These are phyloP conservation scores for Zeugodacus cucurbitae DNA, from an alignment of 1,140 invertebrate species.

Conservation along the genomic window DNA sequence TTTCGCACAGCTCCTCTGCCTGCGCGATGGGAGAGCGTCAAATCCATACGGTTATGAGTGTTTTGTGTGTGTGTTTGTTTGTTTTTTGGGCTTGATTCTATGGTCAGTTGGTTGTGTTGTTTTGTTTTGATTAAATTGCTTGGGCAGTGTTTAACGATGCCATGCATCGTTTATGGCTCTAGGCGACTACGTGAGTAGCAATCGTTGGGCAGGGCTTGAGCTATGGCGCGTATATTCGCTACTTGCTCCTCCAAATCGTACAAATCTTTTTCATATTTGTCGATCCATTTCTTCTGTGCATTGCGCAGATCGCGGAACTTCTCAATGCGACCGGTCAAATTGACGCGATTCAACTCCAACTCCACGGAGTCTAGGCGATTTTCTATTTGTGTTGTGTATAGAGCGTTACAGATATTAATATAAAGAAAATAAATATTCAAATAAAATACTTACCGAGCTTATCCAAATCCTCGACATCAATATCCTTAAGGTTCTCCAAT, in stretches of 20 bases:
- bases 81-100: not conserved
- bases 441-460: conserved; percentile 67
- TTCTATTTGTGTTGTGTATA: conserved; percentile 68
- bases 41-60: not conserved
- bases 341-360: conserved; percentile 75
- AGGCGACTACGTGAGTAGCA: conserved; percentile 81
- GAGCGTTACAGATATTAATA: not conserved
- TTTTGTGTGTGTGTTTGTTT: not conserved
- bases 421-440: not conserved
- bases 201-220: conserved; percentile 79
- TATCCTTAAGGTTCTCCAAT: conserved; percentile 80
- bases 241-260: conserved; percentile 80
- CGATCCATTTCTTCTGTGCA: conserved; percentile 81
- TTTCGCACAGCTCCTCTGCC: not conserved
- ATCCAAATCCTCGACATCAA: conserved; percentile 78
- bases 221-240: conserved; percentile 86
- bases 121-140: no score
- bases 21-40: not conserved
- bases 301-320: conserved; percentile 78
- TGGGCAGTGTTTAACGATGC: not conserved
- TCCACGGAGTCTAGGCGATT: conserved; percentile 79
- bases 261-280: conserved; percentile 85
- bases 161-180: conserved; percentile 67
- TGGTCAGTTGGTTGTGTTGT: not conserved
- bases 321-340: conserved; percentile 81